Base-by-base conservation (phyloP, 2,797 vertebrate genomes). In the Euphonia xanthogaster region DNA sequence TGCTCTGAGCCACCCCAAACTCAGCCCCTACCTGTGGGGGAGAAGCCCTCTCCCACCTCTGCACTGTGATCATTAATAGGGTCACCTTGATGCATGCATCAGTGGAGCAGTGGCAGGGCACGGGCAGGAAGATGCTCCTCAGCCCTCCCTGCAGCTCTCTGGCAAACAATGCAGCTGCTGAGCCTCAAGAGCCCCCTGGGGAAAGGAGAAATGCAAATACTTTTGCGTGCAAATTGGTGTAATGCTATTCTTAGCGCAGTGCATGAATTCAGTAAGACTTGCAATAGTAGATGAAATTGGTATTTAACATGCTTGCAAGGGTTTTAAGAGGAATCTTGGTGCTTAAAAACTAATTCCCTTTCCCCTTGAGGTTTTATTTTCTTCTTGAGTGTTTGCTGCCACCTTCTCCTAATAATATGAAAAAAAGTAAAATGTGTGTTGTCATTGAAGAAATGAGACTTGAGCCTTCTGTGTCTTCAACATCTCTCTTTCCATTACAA, bases 1-100 rank as follows among this genome's bases (percentile, higher is more conserved):
- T 3, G 2, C 45, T 22, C 53, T 5, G 2, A 74, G 12, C 27
- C 1, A 5, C 9, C 30, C 33, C 72, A 53, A 1, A 6, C 24
- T 44, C 79, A 66, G 30, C 16, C 33, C 35, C 24, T 35, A 13
- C 14, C 31, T 27, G 3, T 9, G 18, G 16, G 14, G 0, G 8
- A 53, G 44, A 30, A 25, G 8, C 23, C 27, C 18, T 39, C 37
- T 57, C 39, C 18, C 20, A 10, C 17, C 27, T 48, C 74, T 24
- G 33, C 1, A 2, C 37, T 67, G 42, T 42, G 30, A 45, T 62
- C 48, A 68, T 27, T 17, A 16, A 9, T 4, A 28, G 23, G 16
- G 2, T 44, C 58, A 42, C 55, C 48, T 54, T 17, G 1, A 28
- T 33, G 45, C 4, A 0, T 25, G n/a, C 18, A 12, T 39, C 9